Conservation (phyloP, 2,113 vertebrate species). For the Zosterops hypoxanthus region DNA sequence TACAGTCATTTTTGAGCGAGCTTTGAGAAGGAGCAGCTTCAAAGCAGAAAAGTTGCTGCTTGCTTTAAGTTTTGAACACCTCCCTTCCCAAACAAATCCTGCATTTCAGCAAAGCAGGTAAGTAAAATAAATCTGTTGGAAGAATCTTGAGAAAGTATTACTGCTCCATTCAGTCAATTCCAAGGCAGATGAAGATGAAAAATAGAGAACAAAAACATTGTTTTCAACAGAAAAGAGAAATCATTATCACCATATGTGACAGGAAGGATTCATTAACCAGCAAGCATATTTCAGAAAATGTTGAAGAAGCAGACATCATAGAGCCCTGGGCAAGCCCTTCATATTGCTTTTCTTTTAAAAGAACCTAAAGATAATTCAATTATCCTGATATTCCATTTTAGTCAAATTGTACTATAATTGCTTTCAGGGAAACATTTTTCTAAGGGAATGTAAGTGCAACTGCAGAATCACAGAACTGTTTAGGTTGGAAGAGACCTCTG, state of each 20-base stretch:
- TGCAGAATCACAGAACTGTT: background rate
- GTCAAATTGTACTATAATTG: background rate
- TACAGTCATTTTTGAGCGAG: background rate
- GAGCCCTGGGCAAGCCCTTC: background rate
- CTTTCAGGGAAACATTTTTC: background rate
- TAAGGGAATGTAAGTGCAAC: background rate
- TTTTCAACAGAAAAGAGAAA: background rate
- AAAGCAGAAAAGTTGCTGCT: background rate
- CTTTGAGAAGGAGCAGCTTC: background rate
- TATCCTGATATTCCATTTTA: background rate
- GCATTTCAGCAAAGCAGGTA: background rate
- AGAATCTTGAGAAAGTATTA: background rate
- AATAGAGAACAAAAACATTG: background rate
- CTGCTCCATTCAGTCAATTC: background rate
- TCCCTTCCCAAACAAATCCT: background rate
- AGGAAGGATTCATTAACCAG: background rate
- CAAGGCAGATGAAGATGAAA: background rate
- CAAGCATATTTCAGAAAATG: background rate
- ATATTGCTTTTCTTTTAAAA: background rate
- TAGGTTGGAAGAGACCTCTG: background rate
- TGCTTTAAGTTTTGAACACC: background rate
- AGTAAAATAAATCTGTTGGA: background rate
- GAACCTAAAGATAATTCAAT: background rate
- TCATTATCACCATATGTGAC: background rate
- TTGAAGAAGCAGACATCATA: background rate